A percentile compares a stretch with the other conserved stretches of the same genome.
Evolutionary conservation across 23 tunicate genomes (phyloP).

Genomic region (Phallusia fumigata): DNA sequence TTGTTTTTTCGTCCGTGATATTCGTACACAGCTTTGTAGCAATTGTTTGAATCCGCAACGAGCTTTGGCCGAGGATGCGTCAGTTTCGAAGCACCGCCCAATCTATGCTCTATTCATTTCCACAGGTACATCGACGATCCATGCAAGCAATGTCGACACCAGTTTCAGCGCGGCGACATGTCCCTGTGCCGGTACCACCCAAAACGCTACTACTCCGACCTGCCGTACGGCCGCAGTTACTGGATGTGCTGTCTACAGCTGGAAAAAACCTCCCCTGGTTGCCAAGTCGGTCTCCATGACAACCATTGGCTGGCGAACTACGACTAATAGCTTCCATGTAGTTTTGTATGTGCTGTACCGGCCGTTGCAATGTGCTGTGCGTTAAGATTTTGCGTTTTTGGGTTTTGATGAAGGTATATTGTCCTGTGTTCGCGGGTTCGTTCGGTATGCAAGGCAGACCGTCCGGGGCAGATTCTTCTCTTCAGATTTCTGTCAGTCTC

Average conservation of each 20-base stretch:
- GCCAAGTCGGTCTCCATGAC: constrained; percentile 77
- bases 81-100: no score
- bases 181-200: constrained; percentile 93
- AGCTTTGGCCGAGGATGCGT: not conserved
- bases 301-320: constrained; percentile 57
- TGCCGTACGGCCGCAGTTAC: constrained; percentile 90
- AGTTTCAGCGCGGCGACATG: constrained; percentile 73
- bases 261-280: constrained; percentile 58
- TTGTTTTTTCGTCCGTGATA: no score
- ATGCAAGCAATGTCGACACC: constrained; percentile 72
- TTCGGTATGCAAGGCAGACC: no score
- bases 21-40: no score
- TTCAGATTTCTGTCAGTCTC: no score
- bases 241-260: constrained; percentile 93
- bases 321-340: not conserved
- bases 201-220: constrained; percentile 83
- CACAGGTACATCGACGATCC: constrained; percentile 89
- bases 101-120: not conserved
- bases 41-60: not conserved
- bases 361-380: no score
- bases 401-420: no score
- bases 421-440: no score
- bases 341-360: no score
- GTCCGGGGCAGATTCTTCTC: no score
- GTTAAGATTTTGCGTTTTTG: no score